phyloP scores from a whole-genome alignment of 1,140 invertebrate species.

The Zaprionus inermis region DNA sequence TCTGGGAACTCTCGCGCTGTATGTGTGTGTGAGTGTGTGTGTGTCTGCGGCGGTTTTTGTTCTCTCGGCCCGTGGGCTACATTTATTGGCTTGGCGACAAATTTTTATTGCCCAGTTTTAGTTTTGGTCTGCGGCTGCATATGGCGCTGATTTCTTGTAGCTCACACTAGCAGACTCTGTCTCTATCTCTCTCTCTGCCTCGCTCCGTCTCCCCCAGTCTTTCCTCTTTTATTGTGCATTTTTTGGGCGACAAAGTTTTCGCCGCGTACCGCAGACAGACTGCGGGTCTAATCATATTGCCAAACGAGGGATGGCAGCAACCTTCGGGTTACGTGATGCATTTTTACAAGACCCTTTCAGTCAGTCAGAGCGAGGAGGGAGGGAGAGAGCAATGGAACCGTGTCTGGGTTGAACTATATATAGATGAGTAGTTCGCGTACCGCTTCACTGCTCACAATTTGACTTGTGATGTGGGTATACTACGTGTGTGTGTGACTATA shows the following conservation, averaged over 20 bases:
- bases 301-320: slow-evolving; percentile 51
- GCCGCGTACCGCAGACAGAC: slow-evolving; percentile 18
- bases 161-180: slow-evolving; percentile 1
- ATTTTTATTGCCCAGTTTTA: slow-evolving; percentile 76
- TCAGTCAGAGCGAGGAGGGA: slow-evolving; percentile 26
- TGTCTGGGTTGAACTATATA: background rate
- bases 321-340: slow-evolving; percentile 73
- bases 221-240: background rate
- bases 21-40: slow-evolving; percentile 2
- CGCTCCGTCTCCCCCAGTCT: background rate
- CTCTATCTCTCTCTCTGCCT: background rate
- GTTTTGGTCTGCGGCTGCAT: slow-evolving; percentile 58
- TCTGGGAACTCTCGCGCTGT: background rate
- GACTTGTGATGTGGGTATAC: slow-evolving; percentile 71
- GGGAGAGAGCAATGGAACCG: background rate
- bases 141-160: slow-evolving; percentile 58
- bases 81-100: slow-evolving; percentile 79
- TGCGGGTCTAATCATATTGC: slow-evolving; percentile 77
- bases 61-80: slow-evolving; percentile 34
- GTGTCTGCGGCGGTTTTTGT: slow-evolving; percentile 21
- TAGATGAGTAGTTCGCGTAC: slow-evolving; percentile 38
- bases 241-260: slow-evolving; percentile 51
- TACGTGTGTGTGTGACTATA: slow-evolving; percentile 23
- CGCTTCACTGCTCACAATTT: slow-evolving; percentile 66
- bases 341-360: slow-evolving; percentile 57